Conservation (phyloP, 1,140 invertebrate species). For the Polyergus mexicanus region DNA sequence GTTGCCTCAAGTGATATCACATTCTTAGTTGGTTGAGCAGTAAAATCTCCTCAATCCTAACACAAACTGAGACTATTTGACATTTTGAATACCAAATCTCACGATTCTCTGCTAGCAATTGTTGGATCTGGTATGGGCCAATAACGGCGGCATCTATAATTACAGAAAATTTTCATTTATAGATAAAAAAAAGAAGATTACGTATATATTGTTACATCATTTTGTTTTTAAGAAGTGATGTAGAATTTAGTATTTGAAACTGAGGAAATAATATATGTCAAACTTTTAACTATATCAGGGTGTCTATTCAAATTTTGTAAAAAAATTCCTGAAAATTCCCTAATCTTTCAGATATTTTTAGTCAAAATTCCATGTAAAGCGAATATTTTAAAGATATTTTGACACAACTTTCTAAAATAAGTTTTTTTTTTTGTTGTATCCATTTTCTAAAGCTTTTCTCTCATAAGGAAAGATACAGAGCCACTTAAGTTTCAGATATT, state of each 20-base stretch:
- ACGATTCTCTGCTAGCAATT: constrained; percentile 84
- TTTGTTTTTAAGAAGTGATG: not conserved
- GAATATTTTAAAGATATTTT: no score
- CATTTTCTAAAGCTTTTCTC: no score
- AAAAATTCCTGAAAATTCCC: no score
- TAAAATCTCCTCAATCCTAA: constrained; percentile 77
- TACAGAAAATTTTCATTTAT: constrained; percentile 10
- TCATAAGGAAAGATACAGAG: no score
- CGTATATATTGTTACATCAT: not conserved
- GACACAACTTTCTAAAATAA: no score
- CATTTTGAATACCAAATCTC: constrained; percentile 80
- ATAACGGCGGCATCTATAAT: constrained; percentile 84
- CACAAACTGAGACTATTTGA: constrained; percentile 78
- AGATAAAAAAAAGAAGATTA: constrained; percentile 1
- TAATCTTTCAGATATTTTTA: no score
- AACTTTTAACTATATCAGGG: not conserved
- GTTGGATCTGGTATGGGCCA: constrained; percentile 84
- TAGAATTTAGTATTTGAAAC: not conserved
- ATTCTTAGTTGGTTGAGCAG: constrained; percentile 74
- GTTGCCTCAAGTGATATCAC: constrained; percentile 56
- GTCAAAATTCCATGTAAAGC: no score
- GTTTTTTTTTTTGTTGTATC: no score
- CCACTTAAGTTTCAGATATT: no score
- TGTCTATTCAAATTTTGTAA: no score
- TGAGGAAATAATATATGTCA: not conserved